These are phyloP conservation scores for Carcina quercana DNA, from an alignment of 2,888 invertebrate genomes.

Conservation along the genomic window DNA sequence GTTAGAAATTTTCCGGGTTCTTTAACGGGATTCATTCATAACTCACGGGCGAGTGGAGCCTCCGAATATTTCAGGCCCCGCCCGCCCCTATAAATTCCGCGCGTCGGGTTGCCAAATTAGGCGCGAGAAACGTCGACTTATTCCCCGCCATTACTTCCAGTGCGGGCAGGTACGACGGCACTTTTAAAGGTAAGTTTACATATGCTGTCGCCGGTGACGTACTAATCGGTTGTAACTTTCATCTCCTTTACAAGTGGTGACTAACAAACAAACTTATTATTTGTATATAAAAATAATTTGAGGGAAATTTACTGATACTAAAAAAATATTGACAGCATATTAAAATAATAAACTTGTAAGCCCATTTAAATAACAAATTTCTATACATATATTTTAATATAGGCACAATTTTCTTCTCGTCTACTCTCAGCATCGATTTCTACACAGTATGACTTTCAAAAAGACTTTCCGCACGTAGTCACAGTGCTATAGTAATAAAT, in stretches of 20 bases:
- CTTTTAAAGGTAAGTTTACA: not conserved
- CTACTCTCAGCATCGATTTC: too few relatives aligned
- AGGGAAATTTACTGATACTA: too few relatives aligned
- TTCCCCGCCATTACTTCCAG: constrained; percentile 52
- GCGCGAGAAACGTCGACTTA: constrained; percentile 67
- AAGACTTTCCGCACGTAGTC: constrained; percentile 53
- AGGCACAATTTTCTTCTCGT: too few relatives aligned
- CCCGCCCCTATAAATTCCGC: constrained; percentile 63
- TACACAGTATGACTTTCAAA: constrained; percentile 46
- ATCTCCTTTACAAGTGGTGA: too few relatives aligned
- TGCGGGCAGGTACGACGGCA: constrained; percentile 18
- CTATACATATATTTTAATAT: too few relatives aligned
- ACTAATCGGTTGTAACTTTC: too few relatives aligned
- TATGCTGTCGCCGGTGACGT: too few relatives aligned
- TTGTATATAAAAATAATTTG: too few relatives aligned
- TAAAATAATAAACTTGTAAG: too few relatives aligned
- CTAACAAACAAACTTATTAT: too few relatives aligned
- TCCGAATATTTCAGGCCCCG: constrained; percentile 71
- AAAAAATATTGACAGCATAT: too few relatives aligned
- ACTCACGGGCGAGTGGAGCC: constrained; percentile 70
- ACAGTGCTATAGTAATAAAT: constrained; percentile 50
- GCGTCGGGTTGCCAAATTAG: constrained; percentile 74
- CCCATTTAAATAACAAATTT: too few relatives aligned
- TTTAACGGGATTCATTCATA: constrained; percentile 74
- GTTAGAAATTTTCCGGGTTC: constrained; percentile 72